These are phyloP conservation scores for Oppia nitens DNA, from an alignment of 1,140 invertebrate genomes.

Conservation along the genomic window DNA sequence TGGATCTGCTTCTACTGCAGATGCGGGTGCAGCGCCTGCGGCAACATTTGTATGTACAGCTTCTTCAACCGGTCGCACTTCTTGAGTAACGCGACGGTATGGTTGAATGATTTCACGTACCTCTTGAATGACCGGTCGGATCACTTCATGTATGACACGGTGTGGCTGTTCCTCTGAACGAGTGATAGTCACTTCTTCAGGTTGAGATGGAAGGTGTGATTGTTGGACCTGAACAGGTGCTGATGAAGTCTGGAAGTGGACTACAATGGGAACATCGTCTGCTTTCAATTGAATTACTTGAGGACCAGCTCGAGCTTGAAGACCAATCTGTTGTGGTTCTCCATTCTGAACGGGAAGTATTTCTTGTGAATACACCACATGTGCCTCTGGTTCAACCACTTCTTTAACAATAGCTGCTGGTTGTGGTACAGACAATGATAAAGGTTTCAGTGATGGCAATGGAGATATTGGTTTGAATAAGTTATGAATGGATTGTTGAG, in stretches of 20 bases:
- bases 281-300: neutral
- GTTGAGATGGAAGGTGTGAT: constrained; percentile 12
- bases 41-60: neutral
- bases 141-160: neutral
- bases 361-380: neutral
- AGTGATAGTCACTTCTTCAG: neutral
- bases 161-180: constrained; percentile 7
- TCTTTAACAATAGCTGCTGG: too few relatives aligned
- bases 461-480: too few relatives aligned
- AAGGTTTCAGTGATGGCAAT: too few relatives aligned
- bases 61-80: neutral
- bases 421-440: too few relatives aligned
- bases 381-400: too few relatives aligned
- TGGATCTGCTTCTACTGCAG: neutral
- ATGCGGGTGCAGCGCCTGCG: neutral
- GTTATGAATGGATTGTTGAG: too few relatives aligned
- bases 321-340: neutral
- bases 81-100: neutral
- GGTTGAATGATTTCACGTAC: constrained; percentile 3
- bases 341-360: neutral
- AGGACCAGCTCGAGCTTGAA: neutral
- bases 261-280: neutral
- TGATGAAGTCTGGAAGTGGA: constrained; percentile 14
- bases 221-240: constrained; percentile 11
- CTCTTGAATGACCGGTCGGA: constrained; percentile 1